Base-by-base conservation (phyloP, 92 coral and sea anemone genomes). In the Micromussa lordhowensis region DNA sequence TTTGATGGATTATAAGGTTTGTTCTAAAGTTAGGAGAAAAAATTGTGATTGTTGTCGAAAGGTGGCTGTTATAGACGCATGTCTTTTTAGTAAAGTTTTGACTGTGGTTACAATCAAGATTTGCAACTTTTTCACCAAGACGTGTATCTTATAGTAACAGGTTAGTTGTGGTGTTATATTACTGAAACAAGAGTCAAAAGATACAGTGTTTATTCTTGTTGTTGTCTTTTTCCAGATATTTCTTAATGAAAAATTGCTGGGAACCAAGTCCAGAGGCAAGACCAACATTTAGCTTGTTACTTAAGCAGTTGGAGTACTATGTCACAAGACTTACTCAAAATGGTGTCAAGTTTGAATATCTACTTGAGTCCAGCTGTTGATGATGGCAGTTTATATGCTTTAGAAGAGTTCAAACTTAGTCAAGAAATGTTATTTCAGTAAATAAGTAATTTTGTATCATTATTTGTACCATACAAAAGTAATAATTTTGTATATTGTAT, bases 231-330 rank as follows among this genome's bases (percentile, higher is more conserved):
- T 88, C 0, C 85, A 94, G 98, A 24, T 93, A 93, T 72, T 82
- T 91, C 58, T 36, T 93, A 24, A 91, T 95, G 96, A 86, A 59
- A 26, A 89, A 78, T 24, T 95, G 98, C 78, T 92, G 98, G 95
- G 72, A 66, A 44, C 35, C 76, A 26, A 85, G 72, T 22, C 93
- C 94, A 14, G 16, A 70, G 10, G 90, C 87, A 49, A 95, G 98
- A 89, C 98, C 98, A 74, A 88, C 94, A 72, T 95, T 95, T 40
- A 34, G 83, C 19, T 79, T 84, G 90, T 81, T 95, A 31, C 71
- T 83, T 5, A 92, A 93, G 79, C 89, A 94, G 76, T 54, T 95
- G 81, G 83, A 66, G 38, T 78, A 76, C 32, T 82, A 69, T 78
- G 80, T 63, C 35, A 83, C 77, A 90, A 92, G 59, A 51, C 91